Evolutionary conservation across 2,888 invertebrate species (phyloP), one percentile per base, ranked within the genome.

Genomic region (Mamestra brassicae): DNA sequence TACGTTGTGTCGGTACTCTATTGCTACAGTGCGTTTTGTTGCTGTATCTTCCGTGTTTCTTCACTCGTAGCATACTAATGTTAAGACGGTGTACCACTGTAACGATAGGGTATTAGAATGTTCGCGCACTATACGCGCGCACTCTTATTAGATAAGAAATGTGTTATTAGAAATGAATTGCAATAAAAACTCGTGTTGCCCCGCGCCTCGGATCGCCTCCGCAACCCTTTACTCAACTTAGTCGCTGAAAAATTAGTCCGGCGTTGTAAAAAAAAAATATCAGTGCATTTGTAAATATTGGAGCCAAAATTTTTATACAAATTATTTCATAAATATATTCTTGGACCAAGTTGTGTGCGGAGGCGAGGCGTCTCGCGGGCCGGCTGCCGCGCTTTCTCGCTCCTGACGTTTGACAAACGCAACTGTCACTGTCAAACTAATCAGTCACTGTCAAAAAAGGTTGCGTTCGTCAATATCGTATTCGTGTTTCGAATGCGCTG

Each of bases 261-360:
- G 95, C 93, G 88, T 93, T 95, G 93, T 95, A 95, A 95, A 93
- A 94, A 93, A 94, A 90, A 93, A 93, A 91, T 93, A 93, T 92
- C 94, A 94, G 92, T 91, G 91, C 89, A 88, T 88, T 94, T 96
- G 96, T 95, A 96, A 95, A 96, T 96, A 96, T 95, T 95, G 93
- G 94, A 94, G 93, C 92, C 94, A 94, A 96, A 95, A 95, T 95
- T 96, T 96, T 95, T 95, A 95, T 96, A 96, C 94, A 95, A 95
- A 95, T 94, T 95, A 94, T 94, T 95, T 94, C 93, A 90, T 94
- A 94, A 93, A 90, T 93, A 92, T 94, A 94, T 93, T 93, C 93
- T 93, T 92, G 93, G 95, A 94, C 93, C 92, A 92, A 93, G 94
- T 93, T 90, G 92, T 85, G 86, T 81, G 90, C 82, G 89, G 90